Evolutionary conservation across 2,113 vertebrate species (phyloP), one percentile per base, ranked within the genome.

Genomic region (Poeciliopsis occidentalis): DNA sequence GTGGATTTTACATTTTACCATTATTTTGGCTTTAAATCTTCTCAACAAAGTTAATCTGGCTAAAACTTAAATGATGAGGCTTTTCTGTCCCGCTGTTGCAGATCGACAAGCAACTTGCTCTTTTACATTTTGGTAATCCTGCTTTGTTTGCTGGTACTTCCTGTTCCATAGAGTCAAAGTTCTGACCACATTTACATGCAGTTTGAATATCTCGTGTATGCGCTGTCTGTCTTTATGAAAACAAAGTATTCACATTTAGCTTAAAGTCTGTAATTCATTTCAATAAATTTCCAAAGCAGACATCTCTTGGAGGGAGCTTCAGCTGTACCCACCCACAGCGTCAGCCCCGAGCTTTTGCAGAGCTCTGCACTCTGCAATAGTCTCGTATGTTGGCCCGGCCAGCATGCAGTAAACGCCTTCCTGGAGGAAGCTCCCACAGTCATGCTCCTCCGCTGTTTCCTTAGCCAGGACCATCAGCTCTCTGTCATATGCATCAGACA

Each of bases 331-430:
- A 95, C 95, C 95, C 4, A 95, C 95, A 60, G 93, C 92, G 8
- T 95, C 95, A 12, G 91, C 94, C 24, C 94, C 94, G 39, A 95
- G 85, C 12, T 0, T 75, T 76, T 89, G 84, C 73, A 95, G 89
- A 29, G 83, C 24, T 75, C 29, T 91, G 85, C 87, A 88, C 85
- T 95, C 95, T 5, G 94, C 94, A 60, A 95, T 85, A 65, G 93
- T 95, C 81, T 95, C 95, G 8, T 80, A 95, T 54, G 86, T 82
- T 2, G 95, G 95, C 4, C 95, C 95, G 10, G 83, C 84, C 81
- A 95, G 0, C 92, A 95, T 94, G 86, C 93, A 94, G 92, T 95
- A 95, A 69, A 95, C 93, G 0, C 95, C 94, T 44, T 94, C 84
- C 63, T 81, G 89, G 64, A 95, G 64, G 76, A 93, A 91, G 44